Evolutionary conservation across 2,888 invertebrate species (phyloP).

Genomic region (Papilio demoleus): DNA sequence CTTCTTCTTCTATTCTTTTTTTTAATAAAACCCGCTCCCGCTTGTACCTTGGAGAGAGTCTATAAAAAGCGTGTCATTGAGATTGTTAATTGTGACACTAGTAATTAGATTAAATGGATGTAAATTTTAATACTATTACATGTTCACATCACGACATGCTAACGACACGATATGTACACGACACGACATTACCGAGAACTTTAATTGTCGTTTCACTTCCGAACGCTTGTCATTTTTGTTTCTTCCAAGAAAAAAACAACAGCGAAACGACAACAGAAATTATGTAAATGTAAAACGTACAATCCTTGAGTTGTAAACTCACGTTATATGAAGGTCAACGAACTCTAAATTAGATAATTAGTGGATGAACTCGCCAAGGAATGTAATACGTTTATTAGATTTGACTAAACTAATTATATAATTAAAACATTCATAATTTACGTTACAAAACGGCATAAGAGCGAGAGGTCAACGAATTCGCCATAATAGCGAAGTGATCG

Average conservation of each 20-base stretch:
- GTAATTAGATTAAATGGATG: conserved; percentile 16
- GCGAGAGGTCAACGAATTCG: no score
- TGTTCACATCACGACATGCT: not conserved
- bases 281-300: not conserved
- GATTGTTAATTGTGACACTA: conserved; percentile 16
- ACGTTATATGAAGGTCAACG: conserved; percentile 1
- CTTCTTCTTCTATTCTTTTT: no score
- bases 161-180: not conserved
- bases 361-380: not conserved
- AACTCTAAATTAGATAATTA: conserved; percentile 7
- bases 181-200: not conserved
- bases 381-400: not conserved
- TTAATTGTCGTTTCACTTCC: not conserved
- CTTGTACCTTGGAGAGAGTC: not conserved
- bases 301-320: conserved; percentile 15
- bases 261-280: not conserved
- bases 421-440: no score
- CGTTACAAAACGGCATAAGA: no score
- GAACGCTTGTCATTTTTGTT: not conserved
- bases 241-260: not conserved
- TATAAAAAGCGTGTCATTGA: conserved; percentile 18
- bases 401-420: not conserved
- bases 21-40: conserved; percentile 2
- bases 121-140: not conserved
- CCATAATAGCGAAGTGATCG: no score